These are phyloP conservation scores for Caloenas nicobarica DNA, from an alignment of 2,113 vertebrate genomes.

Conservation along the genomic window DNA sequence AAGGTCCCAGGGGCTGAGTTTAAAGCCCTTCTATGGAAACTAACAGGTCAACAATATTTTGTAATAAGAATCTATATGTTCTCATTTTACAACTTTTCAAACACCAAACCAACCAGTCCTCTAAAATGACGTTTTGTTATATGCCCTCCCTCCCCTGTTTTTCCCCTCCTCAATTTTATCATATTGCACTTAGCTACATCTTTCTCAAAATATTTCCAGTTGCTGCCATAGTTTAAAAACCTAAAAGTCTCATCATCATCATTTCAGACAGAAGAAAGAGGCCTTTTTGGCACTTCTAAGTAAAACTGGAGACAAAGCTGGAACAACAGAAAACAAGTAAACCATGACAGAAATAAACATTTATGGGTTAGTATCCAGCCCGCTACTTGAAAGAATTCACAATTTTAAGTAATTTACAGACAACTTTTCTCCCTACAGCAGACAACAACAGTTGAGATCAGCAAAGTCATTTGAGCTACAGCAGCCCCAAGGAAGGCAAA, in stretches of 20 bases:
- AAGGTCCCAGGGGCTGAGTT: background rate
- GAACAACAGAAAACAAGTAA: background rate
- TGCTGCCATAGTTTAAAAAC: background rate
- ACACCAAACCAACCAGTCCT: background rate
- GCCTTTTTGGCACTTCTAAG: slow-evolving; percentile 28
- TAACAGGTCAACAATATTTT: background rate
- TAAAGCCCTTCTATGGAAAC: background rate
- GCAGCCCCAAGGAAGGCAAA: background rate
- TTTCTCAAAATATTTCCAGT: slow-evolving; percentile 17
- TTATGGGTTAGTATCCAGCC: background rate
- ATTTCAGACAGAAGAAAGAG: slow-evolving; percentile 24
- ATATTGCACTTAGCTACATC: background rate
- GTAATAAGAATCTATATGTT: background rate
- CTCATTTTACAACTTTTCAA: background rate
- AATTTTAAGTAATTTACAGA: background rate
- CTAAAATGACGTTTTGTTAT: background rate
- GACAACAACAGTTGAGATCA: background rate
- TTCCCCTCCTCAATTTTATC: background rate
- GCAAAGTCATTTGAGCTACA: background rate
- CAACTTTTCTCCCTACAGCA: background rate
- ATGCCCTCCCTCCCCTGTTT: too few species aligned
- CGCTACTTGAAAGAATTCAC: background rate
- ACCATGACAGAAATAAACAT: background rate
- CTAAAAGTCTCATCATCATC: background rate
- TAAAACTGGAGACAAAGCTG: background rate